These are phyloP conservation scores for Parelbella ahira DNA, from an alignment of 2,888 invertebrate species.

Conservation along the genomic window DNA sequence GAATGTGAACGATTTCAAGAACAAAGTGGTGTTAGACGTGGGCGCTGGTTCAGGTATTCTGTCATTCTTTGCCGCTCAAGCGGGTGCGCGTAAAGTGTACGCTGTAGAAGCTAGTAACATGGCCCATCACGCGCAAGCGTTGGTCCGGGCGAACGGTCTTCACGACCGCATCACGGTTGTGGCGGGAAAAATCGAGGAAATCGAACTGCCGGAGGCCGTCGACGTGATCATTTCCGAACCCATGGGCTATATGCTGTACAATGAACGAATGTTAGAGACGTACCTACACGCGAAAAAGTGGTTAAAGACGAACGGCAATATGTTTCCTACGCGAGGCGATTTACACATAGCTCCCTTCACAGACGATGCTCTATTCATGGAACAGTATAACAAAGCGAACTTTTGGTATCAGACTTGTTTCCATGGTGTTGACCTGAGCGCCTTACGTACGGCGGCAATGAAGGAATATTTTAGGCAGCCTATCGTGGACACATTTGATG, in stretches of 20 bases:
- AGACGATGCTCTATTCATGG: slow-evolving; percentile 98
- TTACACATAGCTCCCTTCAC: slow-evolving; percentile 98
- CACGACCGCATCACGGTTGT: slow-evolving; percentile 94
- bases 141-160: slow-evolving; percentile 94
- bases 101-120: slow-evolving; percentile 99
- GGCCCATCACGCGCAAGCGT: slow-evolving; percentile 96
- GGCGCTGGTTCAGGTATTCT: slow-evolving; percentile 99
- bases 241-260: slow-evolving; percentile 99
- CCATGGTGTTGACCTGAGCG: slow-evolving; percentile 97
- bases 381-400: slow-evolving; percentile 98
- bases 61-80: slow-evolving; percentile 98
- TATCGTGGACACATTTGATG: slow-evolving; percentile 98
- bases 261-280: slow-evolving; percentile 99
- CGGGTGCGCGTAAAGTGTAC: slow-evolving; percentile 97
- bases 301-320: slow-evolving; percentile 94
- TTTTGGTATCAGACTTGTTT: slow-evolving; percentile 99
- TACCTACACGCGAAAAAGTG: slow-evolving; percentile 99
- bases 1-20: slow-evolving; percentile 94
- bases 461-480: slow-evolving; percentile 99
- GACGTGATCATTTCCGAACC: slow-evolving; percentile 99
- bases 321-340: slow-evolving; percentile 98
- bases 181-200: slow-evolving; percentile 99
- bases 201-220: slow-evolving; percentile 95
- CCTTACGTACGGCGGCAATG: slow-evolving; percentile 95
- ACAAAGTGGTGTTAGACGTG: slow-evolving; percentile 97